These are phyloP conservation scores for Geodia barretti DNA, from an alignment of 37 sponge, comb jelly and placozoan genomes.

Conservation along the genomic window DNA sequence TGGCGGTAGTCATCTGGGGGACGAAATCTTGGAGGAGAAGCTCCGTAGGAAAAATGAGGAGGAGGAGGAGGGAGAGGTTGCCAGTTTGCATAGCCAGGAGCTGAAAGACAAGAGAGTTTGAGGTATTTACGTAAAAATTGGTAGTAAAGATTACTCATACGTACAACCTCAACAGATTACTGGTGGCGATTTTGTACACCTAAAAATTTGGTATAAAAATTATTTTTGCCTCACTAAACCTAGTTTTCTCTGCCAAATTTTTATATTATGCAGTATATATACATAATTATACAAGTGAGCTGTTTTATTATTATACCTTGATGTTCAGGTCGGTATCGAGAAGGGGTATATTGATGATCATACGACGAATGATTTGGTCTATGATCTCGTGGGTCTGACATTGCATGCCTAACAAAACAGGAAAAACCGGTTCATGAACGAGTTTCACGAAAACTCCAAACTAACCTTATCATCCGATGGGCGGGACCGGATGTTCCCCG, in stretches of 20 bases:
- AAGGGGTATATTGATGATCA: not conserved
- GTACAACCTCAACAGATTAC: no score
- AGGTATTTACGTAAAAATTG: no score
- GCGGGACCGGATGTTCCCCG: not conserved
- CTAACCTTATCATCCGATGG: not conserved
- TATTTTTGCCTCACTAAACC: not conserved
- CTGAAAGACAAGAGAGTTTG: not conserved
- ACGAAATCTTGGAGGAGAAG: not conserved
- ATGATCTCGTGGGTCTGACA: not conserved
- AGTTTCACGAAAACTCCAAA: not conserved
- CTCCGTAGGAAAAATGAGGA: not conserved
- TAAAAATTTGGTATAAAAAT: no score
- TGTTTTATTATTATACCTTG: no score
- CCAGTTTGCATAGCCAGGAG: not conserved
- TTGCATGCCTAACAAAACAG: not conserved
- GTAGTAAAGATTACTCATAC: no score
- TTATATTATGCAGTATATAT: no score
- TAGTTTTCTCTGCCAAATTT: no score
- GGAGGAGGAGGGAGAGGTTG: conserved; percentile 6
- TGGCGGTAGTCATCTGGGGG: not conserved
- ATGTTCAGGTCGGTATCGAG: not conserved
- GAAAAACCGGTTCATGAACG: no score
- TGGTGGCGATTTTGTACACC: no score
- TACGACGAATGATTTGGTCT: not conserved
- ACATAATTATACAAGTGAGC: no score